These are phyloP conservation scores for Panthera uncia DNA, from an alignment of 2,113 vertebrate species.

Conservation along the genomic window DNA sequence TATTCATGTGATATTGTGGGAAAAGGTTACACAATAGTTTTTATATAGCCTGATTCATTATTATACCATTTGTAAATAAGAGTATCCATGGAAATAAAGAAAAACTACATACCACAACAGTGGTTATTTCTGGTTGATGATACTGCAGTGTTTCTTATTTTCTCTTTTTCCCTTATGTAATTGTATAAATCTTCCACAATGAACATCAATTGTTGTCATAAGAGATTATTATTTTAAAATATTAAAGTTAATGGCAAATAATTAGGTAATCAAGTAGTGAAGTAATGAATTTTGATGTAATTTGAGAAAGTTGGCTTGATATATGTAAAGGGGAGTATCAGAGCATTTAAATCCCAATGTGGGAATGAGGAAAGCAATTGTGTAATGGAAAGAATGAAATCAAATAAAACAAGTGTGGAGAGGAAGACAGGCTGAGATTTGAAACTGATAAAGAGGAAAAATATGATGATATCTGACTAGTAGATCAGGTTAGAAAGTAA, in stretches of 20 bases:
- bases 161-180: background rate
- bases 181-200: background rate
- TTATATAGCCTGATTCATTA: background rate
- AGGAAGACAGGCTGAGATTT: conserved; percentile 31
- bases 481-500: background rate
- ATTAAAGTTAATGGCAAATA: conserved; percentile 40
- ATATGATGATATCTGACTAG: background rate
- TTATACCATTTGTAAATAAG: conserved; percentile 18
- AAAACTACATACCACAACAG: background rate
- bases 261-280: conserved; percentile 7
- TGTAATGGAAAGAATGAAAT: conserved; percentile 22
- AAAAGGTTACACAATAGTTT: conserved; percentile 19
- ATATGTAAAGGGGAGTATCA: background rate
- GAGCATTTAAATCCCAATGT: background rate
- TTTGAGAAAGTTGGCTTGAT: background rate
- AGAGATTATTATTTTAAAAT: conserved; percentile 60
- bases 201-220: background rate
- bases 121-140: conserved; percentile 18
- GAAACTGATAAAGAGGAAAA: background rate
- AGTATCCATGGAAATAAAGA: background rate
- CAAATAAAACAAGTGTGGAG: background rate
- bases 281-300: conserved; percentile 40
- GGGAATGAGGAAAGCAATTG: background rate
- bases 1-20: background rate
- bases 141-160: background rate